phyloP scores from a whole-genome alignment of 2,797 vertebrate genomes.

The Scolopax bukidnonensis region DNA sequence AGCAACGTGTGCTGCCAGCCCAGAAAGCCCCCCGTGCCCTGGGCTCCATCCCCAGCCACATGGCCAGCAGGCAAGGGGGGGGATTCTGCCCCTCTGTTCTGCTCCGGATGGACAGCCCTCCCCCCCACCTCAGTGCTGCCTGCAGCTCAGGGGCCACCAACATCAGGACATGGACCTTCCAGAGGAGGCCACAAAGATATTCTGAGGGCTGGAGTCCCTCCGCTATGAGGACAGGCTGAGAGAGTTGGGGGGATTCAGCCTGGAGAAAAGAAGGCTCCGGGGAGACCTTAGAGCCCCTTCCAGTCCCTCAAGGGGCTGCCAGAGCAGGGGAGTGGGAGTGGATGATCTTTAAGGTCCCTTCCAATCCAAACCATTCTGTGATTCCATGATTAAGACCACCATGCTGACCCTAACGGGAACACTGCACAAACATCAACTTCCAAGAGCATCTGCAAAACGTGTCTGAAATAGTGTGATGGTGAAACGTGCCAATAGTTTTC shows the following conservation, averaged over 20 bases:
- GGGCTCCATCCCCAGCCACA: neutral
- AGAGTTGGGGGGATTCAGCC: no score
- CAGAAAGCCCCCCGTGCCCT: neutral
- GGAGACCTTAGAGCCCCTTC: no score
- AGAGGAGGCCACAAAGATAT: no score
- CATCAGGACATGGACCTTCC: neutral
- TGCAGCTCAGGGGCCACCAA: neutral
- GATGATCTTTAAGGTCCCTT: neutral
- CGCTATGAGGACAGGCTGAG: no score
- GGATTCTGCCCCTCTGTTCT: neutral
- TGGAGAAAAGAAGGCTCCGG: no score
- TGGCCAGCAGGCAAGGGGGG: neutral
- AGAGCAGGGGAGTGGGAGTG: no score
- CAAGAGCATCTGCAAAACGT: neutral
- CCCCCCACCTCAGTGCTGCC: neutral
- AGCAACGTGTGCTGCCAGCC: neutral
- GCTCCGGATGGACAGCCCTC: neutral
- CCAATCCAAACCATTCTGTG: neutral
- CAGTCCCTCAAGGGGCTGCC: no score
- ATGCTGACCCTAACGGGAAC: fast-evolving
- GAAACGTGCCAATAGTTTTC: fast-evolving
- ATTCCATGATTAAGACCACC: neutral
- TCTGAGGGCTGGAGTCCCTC: no score
- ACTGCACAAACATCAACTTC: neutral
- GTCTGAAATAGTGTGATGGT: neutral